Base-by-base conservation (phyloP, 2,797 vertebrate genomes). In the Cuculus canorus region DNA sequence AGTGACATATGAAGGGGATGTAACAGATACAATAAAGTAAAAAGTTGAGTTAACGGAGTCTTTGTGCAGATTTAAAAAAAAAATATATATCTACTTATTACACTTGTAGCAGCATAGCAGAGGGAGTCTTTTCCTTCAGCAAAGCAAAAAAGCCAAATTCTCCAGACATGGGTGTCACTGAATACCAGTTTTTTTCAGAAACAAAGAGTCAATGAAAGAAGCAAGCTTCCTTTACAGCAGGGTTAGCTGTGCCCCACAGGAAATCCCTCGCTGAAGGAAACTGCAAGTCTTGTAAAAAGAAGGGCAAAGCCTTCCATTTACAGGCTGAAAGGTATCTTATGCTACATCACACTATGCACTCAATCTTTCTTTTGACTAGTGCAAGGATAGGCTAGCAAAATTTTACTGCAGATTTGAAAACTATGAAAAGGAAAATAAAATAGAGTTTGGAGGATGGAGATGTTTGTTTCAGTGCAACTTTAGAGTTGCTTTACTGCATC, bases 171-270 rank as follows among this genome's bases (percentile, higher is more conserved):
- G 78, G 91, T 92, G 78, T 71, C 88, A 85, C 75, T 85, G 45
- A 95, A 35, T 11, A 86, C 59, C 43, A 92, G 70, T 39, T 73
- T 96, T 96, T 95, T 96, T 95, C 78, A 86, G 76, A 95, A 97
- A 95, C 86, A 88, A 73, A 70, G 85, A 77, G 82, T 89, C 94
- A 94, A 91, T 94, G 94, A 96, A 96, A 94, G 90, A 75, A 96
- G 81, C 79, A 63, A 64, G 79, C 77, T 96, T 94, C 93, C 92
- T 92, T 60, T 93, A 82, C 90, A 88, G 78, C 82, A 96, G 88
- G 86, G 96, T 96, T 96, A 96, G 90, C 86, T 95, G 83, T 84
- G 92, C 96, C 95, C 86, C 95, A 96, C 76, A 97, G 95, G 96
- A 96, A 97, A 97, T 90, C 65, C 70, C 88, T 82, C 35, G 66